Conservation (phyloP, 1,140 invertebrate species). For the Nilaparvata lugens region DNA sequence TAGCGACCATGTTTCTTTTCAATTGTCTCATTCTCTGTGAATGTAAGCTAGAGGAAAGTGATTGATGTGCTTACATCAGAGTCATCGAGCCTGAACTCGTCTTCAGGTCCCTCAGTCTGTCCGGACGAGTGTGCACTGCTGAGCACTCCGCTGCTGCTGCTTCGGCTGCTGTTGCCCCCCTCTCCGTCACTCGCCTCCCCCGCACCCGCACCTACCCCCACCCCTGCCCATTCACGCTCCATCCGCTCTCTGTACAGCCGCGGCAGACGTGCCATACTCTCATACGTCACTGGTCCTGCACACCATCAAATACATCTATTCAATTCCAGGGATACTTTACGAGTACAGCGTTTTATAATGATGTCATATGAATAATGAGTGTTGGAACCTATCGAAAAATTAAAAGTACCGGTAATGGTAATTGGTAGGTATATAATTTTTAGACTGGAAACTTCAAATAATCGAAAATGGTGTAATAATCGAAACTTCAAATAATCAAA, state of each 20-base stretch:
- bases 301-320: no score
- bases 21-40: not conserved
- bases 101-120: constrained; percentile 62
- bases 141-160: constrained; percentile 25
- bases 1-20: no score
- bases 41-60: not conserved
- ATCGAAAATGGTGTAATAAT: no score
- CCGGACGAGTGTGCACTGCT: constrained; percentile 39
- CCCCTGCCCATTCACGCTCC: constrained; percentile 12
- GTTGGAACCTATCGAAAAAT: no score
- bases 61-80: constrained; percentile 19
- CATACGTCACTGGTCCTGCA: constrained; percentile 66
- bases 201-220: constrained; percentile 17
- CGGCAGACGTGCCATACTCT: constrained; percentile 68
- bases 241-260: constrained; percentile 54
- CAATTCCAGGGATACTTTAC: no score
- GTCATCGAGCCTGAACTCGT: constrained; percentile 29
- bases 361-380: no score
- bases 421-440: no score
- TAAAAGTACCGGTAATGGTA: no score
- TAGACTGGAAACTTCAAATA: no score
- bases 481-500: no score
- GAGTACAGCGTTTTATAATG: no score
- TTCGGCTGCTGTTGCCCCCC: constrained; percentile 13
- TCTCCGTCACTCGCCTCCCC: constrained; percentile 38